Conservation (phyloP, 2,797 vertebrate genomes). For the Sebastes itinus region DNA sequence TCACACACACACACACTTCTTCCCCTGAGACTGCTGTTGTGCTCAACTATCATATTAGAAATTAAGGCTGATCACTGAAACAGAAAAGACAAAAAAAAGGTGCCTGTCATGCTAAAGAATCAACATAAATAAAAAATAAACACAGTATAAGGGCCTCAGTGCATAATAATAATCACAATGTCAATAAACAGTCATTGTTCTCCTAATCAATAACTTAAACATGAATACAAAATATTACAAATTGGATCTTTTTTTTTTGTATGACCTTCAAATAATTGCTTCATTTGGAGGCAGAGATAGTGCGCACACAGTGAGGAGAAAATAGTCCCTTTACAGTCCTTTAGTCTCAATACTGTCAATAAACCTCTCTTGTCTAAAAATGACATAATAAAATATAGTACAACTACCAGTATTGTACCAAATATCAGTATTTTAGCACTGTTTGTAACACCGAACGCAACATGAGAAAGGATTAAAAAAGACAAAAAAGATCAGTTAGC, state of each 20-base stretch:
- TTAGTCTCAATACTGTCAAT: slow-evolving; percentile 57
- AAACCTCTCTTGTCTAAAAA: slow-evolving; percentile 58
- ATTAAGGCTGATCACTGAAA: slow-evolving; percentile 85
- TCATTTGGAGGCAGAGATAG: slow-evolving; percentile 73
- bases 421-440: slow-evolving; percentile 54
- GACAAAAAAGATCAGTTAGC: slow-evolving; percentile 46
- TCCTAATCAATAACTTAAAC: slow-evolving; percentile 72
- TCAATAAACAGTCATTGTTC: slow-evolving; percentile 71
- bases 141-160: slow-evolving; percentile 82
- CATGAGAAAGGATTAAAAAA: slow-evolving; percentile 47
- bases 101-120: slow-evolving; percentile 67
- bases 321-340: slow-evolving; percentile 55
- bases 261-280: slow-evolving; percentile 67
- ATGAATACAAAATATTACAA: slow-evolving; percentile 72
- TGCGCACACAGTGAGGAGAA: slow-evolving; percentile 76
- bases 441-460: slow-evolving; percentile 37
- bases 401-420: slow-evolving; percentile 61
- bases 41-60: slow-evolving; percentile 81
- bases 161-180: slow-evolving; percentile 77
- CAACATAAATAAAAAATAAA: slow-evolving; percentile 63
- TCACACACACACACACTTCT: slow-evolving; percentile 37
- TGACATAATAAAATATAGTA: slow-evolving; percentile 61
- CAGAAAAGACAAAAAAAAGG: slow-evolving; percentile 57
- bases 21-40: slow-evolving; percentile 86
- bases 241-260: slow-evolving; percentile 42